Evolutionary conservation across 2,797 vertebrate species (phyloP), one percentile per base, ranked within the genome.

Genomic region (Leptatherina wallacei): DNA sequence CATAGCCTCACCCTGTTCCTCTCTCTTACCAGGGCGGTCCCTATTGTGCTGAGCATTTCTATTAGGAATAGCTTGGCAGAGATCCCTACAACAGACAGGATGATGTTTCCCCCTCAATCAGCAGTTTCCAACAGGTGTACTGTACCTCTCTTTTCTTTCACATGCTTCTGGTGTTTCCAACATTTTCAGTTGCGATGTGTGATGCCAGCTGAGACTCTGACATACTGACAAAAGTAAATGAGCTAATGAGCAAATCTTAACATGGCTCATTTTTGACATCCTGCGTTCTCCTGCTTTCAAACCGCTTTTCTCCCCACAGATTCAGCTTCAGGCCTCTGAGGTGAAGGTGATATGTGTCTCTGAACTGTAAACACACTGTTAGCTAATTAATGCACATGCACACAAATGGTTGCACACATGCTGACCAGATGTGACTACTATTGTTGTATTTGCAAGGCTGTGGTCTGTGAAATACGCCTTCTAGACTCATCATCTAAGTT

Each of bases 121-220:
- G 90, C 89, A 89, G 71, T 89, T 93, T 90, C 84, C 81, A 89
- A 87, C 86, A 91, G 89, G 91, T 93, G 88, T 78, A 71, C 52
- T 29, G 32, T 63, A 69, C 60, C n/a, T 74, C 71, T 66, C n/a
- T n/a, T 38, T 60, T 73, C 55, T 61, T 59, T 67, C 61, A 69
- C 66, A 52, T 61, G 54, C 58, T 62, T 51, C 59, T 58, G 44
- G 55, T 30, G 7, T 56, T 56, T 55, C 52, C 52, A 16, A 14
- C 6, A 18, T 32, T 56, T 56, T 32, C 29, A 6, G 8, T 16
- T 29, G 22, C 20, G 27, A 11, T 29, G 52, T 55, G 6, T 30
- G 27, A 27, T 75, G 73, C 74, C 78, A 78, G 69, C 61, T 22
- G 30, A 62, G 27, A 3, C 20, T 36, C 65, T 51, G 71, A 69